These are phyloP conservation scores for Rhabditoides inermis DNA, from an alignment of 2,888 invertebrate species.

Conservation along the genomic window DNA sequence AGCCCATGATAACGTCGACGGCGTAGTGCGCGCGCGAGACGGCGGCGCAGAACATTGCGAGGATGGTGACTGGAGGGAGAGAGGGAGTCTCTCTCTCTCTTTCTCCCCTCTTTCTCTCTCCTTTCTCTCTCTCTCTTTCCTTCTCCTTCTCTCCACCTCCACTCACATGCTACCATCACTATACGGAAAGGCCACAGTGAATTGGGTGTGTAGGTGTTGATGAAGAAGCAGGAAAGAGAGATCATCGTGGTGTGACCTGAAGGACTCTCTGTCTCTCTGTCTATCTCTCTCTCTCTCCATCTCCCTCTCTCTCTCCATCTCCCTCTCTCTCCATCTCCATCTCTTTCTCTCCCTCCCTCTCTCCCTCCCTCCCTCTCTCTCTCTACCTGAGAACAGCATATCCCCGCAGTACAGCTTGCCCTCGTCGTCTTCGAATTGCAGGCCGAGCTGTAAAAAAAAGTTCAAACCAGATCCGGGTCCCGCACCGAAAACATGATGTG, in stretches of 20 bases:
- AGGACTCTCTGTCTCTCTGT: too few relatives aligned
- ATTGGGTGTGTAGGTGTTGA: slow-evolving; percentile 7
- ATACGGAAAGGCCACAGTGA: slow-evolving; percentile 7
- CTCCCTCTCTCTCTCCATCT: too few relatives aligned
- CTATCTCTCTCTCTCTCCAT: too few relatives aligned
- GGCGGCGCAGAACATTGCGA: slow-evolving; percentile 6
- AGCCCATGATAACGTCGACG: slow-evolving; percentile 4
- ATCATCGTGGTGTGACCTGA: too few relatives aligned
- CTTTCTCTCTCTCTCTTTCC: too few relatives aligned
- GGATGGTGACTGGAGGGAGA: not conserved
- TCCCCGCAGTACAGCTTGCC: slow-evolving; percentile 5
- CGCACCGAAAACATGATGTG: not conserved
- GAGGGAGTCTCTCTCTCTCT: not conserved
- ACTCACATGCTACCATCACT: not conserved
- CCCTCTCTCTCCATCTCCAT: too few relatives aligned
- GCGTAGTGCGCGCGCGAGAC: slow-evolving; percentile 7
- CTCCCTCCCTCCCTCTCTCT: too few relatives aligned
- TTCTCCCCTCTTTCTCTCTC: too few relatives aligned
- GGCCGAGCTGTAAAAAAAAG: not conserved
- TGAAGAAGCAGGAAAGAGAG: slow-evolving; percentile 5
- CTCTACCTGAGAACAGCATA: too few relatives aligned
- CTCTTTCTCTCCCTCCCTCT: too few relatives aligned
- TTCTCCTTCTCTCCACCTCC: too few relatives aligned
- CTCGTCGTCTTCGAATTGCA: not conserved
- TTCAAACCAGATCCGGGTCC: not conserved